These are phyloP conservation scores for Phenganax stokvisi DNA, from an alignment of 92 coral and sea anemone genomes.

Conservation along the genomic window DNA sequence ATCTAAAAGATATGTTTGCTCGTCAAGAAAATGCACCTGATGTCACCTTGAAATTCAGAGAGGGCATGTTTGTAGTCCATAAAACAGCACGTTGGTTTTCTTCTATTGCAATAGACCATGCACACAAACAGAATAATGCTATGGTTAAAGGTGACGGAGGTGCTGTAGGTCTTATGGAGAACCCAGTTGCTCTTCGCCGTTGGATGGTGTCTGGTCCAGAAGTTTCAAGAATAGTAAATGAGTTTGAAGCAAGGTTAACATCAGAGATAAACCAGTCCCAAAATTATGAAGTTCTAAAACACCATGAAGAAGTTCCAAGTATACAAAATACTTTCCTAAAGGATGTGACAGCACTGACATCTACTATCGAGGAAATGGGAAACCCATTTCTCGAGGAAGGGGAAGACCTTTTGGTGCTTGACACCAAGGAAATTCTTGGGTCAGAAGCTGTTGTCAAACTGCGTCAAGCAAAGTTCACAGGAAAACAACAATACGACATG, in stretches of 20 bases:
- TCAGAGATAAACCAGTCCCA: not conserved
- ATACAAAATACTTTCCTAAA: conserved; percentile 15
- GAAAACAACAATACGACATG: conserved; percentile 43
- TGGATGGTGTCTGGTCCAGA: conserved; percentile 63
- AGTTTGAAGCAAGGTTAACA: conserved; percentile 39
- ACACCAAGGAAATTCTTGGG: conserved; percentile 47
- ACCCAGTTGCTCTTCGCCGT: conserved; percentile 49
- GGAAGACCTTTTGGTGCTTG: conserved; percentile 45
- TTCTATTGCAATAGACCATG: conserved; percentile 57
- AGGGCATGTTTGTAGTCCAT: conserved; percentile 43
- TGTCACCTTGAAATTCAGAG: conserved; percentile 29
- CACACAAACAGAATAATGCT: conserved; percentile 53
- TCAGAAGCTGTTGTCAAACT: conserved; percentile 22
- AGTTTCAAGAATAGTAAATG: conserved; percentile 52
- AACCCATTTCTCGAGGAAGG: conserved; percentile 49
- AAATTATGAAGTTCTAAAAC: conserved; percentile 37
- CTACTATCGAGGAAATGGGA: conserved; percentile 39
- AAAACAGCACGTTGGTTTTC: conserved; percentile 45
- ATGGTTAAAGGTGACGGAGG: conserved; percentile 59
- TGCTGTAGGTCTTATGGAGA: conserved; percentile 53
- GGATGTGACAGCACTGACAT: conserved; percentile 47
- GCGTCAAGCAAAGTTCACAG: conserved; percentile 24
- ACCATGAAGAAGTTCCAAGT: conserved; percentile 41
- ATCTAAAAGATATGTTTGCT: conserved; percentile 41
- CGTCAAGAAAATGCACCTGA: conserved; percentile 41